Conservation (phyloP, 2,797 vertebrate genomes). For the Oceanodroma leucorhoa region DNA sequence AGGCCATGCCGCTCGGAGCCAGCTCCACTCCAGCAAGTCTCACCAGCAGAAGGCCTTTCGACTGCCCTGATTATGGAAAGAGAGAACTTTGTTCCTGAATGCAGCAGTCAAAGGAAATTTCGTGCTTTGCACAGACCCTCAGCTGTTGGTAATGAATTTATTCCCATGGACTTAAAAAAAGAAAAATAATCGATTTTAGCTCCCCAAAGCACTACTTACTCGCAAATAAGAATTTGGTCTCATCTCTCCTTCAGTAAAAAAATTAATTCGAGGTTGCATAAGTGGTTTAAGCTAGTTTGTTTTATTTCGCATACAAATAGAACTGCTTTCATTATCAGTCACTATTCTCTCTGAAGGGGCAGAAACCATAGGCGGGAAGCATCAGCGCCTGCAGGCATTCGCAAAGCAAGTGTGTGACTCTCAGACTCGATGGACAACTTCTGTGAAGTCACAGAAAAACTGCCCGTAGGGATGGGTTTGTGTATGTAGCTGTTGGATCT, state of each 20-base stretch:
- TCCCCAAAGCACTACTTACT: neutral
- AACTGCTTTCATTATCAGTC: neutral
- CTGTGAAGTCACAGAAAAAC: neutral
- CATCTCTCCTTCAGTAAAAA: neutral
- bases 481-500: neutral
- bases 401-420: neutral
- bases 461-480: neutral
- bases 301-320: neutral
- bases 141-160: neutral
- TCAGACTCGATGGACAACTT: neutral
- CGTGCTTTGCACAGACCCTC: neutral
- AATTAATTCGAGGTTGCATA: neutral
- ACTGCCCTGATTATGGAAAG: constrained; percentile 66
- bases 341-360: neutral
- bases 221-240: neutral
- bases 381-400: neutral
- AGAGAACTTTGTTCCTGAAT: neutral
- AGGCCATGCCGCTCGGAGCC: constrained; percentile 77
- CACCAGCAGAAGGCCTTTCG: constrained; percentile 75
- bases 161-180: neutral
- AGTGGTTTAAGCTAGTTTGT: neutral
- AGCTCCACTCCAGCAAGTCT: constrained; percentile 89
- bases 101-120: neutral
- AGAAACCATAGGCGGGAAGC: neutral
- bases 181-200: neutral